Evolutionary conservation across 2,113 vertebrate species (phyloP), one percentile per base, ranked within the genome.

Genomic region (Lampris megalopsis): DNA sequence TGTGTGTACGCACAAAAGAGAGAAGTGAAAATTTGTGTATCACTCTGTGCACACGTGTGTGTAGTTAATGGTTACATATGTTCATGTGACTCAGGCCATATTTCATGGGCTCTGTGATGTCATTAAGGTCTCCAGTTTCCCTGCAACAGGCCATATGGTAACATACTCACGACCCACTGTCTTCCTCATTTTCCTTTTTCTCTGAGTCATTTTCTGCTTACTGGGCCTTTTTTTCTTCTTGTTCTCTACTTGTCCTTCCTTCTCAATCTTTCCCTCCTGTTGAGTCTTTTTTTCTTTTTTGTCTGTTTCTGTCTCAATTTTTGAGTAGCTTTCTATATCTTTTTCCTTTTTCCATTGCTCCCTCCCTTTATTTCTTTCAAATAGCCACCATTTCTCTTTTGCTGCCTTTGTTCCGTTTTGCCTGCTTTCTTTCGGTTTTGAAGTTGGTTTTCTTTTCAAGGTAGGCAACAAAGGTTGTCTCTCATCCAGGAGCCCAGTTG

Each of bases 81-180:
- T 53, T 74, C 45, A 50, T 62, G 45, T 43, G 52, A 77, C 67
- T 86, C 47, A 0, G 50, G 40, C 38, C 58, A 8, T 53, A 63
- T 71, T 80, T 86, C 60, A 57, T 4, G 7, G 43, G 63, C 40
- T 72, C 24, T 52, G 8, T n/a, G 6, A 61, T 66, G 66, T 71
- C 49, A 63, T 36, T 61, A 38, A 41, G 45, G 35, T 71, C 49
- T 53, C 8, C 50, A 6, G 7, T 75, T 72, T 70, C 10, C 52
- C 40, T 58, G 54, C 65, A 73, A 53, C 54, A 61, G 37, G 5
- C 77, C 80, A 75, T 82, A 75, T 87, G 80, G 69, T 75, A 77
- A 70, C 71, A 36, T 52, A 63, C 56, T 83, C 36, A 61, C 54
- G 45, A 66, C 69, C 38, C 60, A 72, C n/a, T 2, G 36, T 45